Evolutionary conservation across 1,140 invertebrate genomes (phyloP), one percentile per base, ranked within the genome.

Genomic region (Archegozetes longisetosus): DNA sequence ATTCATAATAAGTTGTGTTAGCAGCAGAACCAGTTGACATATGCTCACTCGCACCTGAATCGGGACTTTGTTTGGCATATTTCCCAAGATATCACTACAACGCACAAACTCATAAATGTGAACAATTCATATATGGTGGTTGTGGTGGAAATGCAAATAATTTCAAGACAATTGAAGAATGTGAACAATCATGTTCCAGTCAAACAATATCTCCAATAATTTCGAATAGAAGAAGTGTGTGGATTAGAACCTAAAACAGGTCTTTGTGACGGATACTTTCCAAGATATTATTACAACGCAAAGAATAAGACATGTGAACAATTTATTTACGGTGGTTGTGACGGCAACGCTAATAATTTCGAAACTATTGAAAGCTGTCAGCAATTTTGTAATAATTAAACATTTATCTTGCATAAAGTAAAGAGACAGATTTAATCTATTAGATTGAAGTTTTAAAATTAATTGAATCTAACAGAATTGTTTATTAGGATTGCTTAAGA

Each of bases 141-240:
- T 84, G 83, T 62, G 82, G 83, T 47, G 83, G 85, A 50, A 91
- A 89, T 67, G 83, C 86, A 66, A 95, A 94, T 72, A 85, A 88
- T 66, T 95, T 94, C 76, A 80, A 84, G 40, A 85, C 81, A 29
- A 81, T 85, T 63, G 74, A 82, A n/a, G 83, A 86, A 62, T 95
- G 91, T 70, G 82, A 84, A 64, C 74, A 79, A 3, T 81, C 86
- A 1, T 92, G 88, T 52, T 52, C 71, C 26, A 2, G 13, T 13
- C 22, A 24, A 3, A 64, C 49, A 2, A 53, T 59, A 22, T 64
- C 46, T 23, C 46, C 27, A 28, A 6, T 26, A 28, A 51, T n/a
- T n/a, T n/a, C 20, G 12, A 48, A 56, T 64, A n/a, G 62, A 55
- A 73, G 68, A 71, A 28, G 32, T 20, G 25, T 63, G 55, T 48